phyloP scores from a whole-genome alignment of 1,140 invertebrate species.

The Tetramorium alpestre region DNA sequence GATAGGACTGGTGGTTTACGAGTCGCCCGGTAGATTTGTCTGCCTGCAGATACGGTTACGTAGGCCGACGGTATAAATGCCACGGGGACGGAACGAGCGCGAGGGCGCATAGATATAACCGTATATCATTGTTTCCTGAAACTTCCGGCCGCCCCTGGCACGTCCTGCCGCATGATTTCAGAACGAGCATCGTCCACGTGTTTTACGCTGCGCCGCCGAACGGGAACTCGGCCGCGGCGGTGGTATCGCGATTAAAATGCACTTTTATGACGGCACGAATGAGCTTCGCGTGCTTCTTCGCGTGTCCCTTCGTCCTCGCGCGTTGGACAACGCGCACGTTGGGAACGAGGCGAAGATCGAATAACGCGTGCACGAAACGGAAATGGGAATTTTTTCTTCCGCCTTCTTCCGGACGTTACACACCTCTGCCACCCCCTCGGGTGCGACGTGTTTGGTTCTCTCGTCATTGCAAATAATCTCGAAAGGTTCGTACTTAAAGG shows the following conservation, averaged over 20 bases:
- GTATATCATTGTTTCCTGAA: constrained; percentile 49
- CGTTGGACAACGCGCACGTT: not conserved
- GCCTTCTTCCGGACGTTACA: not conserved
- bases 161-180: constrained; percentile 52
- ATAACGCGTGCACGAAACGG: constrained; percentile 5
- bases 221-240: constrained; percentile 21
- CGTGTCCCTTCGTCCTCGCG: not conserved
- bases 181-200: constrained; percentile 34
- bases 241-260: constrained; percentile 28
- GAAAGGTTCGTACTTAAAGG: not conserved
- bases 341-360: not conserved
- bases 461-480: constrained; percentile 16
- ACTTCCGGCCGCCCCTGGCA: constrained; percentile 45
- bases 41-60: not conserved
- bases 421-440: not conserved
- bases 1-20: constrained; percentile 27
- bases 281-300: not conserved
- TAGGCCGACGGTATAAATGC: constrained; percentile 37
- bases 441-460: not conserved
- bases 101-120: constrained; percentile 10
- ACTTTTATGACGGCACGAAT: constrained; percentile 24
- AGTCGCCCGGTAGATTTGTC: constrained; percentile 36
- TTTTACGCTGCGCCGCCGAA: not conserved
- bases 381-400: constrained; percentile 37
- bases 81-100: constrained; percentile 3